phyloP scores from a whole-genome alignment of 2,797 vertebrate genomes.

The Alca torda region DNA sequence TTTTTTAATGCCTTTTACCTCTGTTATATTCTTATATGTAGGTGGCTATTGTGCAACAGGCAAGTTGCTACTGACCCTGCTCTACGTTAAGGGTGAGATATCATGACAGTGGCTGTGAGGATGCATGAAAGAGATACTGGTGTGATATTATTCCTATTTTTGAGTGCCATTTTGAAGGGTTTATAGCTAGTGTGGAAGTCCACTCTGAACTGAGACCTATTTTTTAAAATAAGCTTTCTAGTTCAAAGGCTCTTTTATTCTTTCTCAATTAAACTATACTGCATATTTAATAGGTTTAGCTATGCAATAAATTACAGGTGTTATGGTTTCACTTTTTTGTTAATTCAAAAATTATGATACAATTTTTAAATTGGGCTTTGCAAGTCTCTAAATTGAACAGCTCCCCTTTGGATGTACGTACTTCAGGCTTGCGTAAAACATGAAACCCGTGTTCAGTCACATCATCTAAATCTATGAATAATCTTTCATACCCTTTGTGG shows the following conservation, averaged over 20 bases:
- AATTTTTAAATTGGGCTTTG: neutral
- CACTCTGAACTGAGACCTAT: neutral
- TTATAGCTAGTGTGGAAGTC: neutral
- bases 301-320: neutral
- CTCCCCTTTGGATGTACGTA: neutral
- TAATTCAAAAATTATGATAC: constrained; percentile 9
- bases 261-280: neutral
- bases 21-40: neutral
- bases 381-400: neutral
- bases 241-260: neutral
- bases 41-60: neutral
- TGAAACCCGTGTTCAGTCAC: neutral
- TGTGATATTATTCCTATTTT: neutral
- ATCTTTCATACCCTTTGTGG: neutral
- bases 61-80: constrained; percentile 14
- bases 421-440: neutral
- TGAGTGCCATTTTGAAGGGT: neutral
- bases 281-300: neutral
- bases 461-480: neutral
- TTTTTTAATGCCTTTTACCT: neutral
- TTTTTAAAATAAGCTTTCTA: neutral
- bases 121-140: neutral
- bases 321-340: neutral
- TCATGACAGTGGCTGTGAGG: neutral
- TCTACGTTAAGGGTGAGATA: neutral